Evolutionary conservation across 2,797 vertebrate species (phyloP).

Genomic region (Tamandua tetradactyla): DNA sequence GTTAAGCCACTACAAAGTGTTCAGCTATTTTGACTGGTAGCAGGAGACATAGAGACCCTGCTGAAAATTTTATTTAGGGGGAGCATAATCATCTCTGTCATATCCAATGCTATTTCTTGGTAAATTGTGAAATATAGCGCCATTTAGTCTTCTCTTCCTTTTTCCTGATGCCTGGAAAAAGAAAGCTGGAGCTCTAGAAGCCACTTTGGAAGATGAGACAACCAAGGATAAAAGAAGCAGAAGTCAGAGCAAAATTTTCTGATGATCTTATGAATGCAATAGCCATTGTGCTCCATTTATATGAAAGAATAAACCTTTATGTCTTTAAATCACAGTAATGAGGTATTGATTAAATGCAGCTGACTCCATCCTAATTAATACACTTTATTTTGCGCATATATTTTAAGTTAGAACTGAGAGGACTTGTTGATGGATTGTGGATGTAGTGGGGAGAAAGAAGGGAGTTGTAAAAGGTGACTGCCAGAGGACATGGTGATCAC

Average conservation of each 20-base stretch:
- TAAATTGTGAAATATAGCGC: background rate
- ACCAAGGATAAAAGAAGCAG: too few relatives aligned
- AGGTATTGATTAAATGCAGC: background rate
- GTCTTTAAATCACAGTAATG: too few relatives aligned
- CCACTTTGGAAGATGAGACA: background rate
- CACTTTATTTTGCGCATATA: background rate
- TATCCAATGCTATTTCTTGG: background rate
- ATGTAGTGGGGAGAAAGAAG: background rate
- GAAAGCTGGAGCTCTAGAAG: background rate
- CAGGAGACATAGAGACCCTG: background rate
- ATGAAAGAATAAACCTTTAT: background rate
- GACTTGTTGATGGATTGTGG: background rate
- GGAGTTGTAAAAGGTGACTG: background rate
- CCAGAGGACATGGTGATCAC: accelerated
- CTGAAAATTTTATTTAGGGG: background rate
- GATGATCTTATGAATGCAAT: background rate
- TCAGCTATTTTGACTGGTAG: background rate
- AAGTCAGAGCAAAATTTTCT: background rate
- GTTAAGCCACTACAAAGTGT: background rate
- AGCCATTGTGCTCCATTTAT: background rate
- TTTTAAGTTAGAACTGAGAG: background rate
- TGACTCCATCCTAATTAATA: background rate
- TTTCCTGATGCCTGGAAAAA: background rate
- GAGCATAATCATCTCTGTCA: accelerated
- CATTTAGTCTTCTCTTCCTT: too few relatives aligned